A percentile compares a stretch with the other conserved stretches of the same genome.
These are phyloP conservation scores for Suillia variegata DNA, from an alignment of 2,888 invertebrate genomes.

Conservation along the genomic window DNA sequence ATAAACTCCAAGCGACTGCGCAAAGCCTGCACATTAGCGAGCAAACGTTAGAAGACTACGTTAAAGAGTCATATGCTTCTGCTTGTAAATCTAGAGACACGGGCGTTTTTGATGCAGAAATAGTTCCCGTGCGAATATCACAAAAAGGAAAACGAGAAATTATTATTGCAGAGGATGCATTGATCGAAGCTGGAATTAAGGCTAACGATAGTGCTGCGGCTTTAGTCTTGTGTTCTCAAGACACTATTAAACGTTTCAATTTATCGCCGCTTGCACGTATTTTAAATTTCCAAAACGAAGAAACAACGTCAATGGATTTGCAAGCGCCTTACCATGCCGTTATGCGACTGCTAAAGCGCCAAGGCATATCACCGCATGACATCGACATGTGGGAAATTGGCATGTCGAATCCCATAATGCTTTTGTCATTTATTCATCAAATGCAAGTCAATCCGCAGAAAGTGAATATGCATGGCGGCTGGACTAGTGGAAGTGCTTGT, in stretches of 20 bases:
- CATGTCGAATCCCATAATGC: slow-evolving; percentile 94
- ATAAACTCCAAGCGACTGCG: too few species aligned
- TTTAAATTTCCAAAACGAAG: slow-evolving; percentile 85
- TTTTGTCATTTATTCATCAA: slow-evolving; percentile 82
- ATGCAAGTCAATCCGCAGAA: slow-evolving; percentile 80
- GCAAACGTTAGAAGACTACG: slow-evolving; percentile 88
- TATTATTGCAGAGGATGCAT: slow-evolving; percentile 77
- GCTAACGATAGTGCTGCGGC: slow-evolving; percentile 97
- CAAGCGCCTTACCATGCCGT: slow-evolving; percentile 66
- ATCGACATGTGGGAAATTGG: slow-evolving; percentile 94
- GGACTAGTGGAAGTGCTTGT: slow-evolving; percentile 97
- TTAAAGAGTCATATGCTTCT: slow-evolving; percentile 83
- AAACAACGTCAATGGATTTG: slow-evolving; percentile 82
- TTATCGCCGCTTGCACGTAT: slow-evolving; percentile 83
- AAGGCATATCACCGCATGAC: slow-evolving; percentile 78
- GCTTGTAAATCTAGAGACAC: slow-evolving; percentile 76
- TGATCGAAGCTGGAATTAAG: slow-evolving; percentile 63
- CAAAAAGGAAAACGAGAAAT: slow-evolving; percentile 78
- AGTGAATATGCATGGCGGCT: slow-evolving; percentile 92
- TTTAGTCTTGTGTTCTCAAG: slow-evolving; percentile 80
- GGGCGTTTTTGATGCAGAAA: slow-evolving; percentile 79
- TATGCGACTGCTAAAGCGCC: slow-evolving; percentile 79
- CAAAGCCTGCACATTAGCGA: slow-evolving; percentile 81
- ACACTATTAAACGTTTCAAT: slow-evolving; percentile 72
- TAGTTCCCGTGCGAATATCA: slow-evolving; percentile 79